Evolutionary conservation across 2,888 invertebrate genomes (phyloP).

Genomic region (Lamellibrachia columna): DNA sequence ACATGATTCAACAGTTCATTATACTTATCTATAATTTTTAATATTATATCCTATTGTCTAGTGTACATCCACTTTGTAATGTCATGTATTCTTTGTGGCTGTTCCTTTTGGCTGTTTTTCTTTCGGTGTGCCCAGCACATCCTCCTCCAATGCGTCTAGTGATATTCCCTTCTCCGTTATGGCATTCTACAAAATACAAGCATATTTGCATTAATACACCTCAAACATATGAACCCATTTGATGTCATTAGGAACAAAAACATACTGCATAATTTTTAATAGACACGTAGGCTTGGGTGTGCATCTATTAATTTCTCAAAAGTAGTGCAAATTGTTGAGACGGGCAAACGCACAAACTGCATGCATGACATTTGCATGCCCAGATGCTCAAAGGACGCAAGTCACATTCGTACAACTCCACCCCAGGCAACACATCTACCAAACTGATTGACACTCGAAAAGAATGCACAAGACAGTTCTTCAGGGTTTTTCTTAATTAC

Average conservation of each 20-base stretch:
- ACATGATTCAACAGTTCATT: background rate
- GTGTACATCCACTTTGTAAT: background rate
- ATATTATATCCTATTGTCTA: background rate
- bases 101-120: constrained; percentile 32
- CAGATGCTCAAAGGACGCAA: too few relatives aligned
- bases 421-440: too few relatives aligned
- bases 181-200: constrained; percentile 52
- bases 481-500: too few relatives aligned
- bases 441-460: too few relatives aligned
- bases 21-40: background rate
- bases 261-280: background rate
- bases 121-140: constrained; percentile 36
- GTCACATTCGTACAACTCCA: too few relatives aligned
- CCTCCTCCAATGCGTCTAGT: constrained; percentile 57
- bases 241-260: background rate
- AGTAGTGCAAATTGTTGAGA: too few relatives aligned
- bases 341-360: too few relatives aligned
- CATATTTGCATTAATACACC: background rate
- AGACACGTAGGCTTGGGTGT: background rate
- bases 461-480: too few relatives aligned
- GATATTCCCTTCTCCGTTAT: constrained; percentile 60
- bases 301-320: too few relatives aligned
- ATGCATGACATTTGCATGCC: too few relatives aligned
- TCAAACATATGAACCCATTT: background rate
- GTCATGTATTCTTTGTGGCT: background rate